Evolutionary conservation across 1,140 invertebrate species (phyloP).

Genomic region (Chlorops oryzae): DNA sequence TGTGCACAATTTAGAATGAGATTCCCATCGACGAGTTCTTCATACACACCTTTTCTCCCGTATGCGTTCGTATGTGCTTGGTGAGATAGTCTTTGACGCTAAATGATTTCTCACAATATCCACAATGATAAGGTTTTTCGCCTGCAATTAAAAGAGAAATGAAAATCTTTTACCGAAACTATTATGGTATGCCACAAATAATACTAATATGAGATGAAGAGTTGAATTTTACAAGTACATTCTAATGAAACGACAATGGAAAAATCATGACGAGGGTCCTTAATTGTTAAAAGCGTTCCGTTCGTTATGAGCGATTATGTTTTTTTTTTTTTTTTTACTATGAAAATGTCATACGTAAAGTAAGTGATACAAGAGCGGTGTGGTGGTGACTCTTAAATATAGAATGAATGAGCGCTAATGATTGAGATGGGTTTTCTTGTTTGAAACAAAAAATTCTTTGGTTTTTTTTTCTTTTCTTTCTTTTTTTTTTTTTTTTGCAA

Average conservation of each 20-base stretch:
- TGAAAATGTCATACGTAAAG: no score
- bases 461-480: constrained; percentile 15
- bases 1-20: no score
- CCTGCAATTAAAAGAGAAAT: constrained; percentile 28
- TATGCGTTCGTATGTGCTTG: constrained; percentile 46
- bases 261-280: constrained; percentile 6
- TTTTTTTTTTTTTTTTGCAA: constrained; percentile 17
- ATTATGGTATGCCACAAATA: no score
- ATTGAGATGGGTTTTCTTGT: constrained; percentile 20
- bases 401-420: constrained; percentile 13
- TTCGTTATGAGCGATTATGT: no score
- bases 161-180: constrained; percentile 18
- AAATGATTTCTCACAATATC: constrained; percentile 45
- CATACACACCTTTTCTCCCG: constrained; percentile 45
- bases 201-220: constrained; percentile 19
- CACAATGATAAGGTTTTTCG: constrained; percentile 44
- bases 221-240: constrained; percentile 14
- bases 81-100: constrained; percentile 47
- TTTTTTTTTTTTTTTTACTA: no score
- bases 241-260: constrained; percentile 14
- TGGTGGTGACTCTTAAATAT: no score
- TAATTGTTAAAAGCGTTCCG: constrained; percentile 13
- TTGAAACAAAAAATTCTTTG: background rate
- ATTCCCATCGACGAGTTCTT: no score
- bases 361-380: constrained; percentile 18